Conservation (phyloP, 2,888 invertebrate genomes). For the Tenthredo distinguenda region DNA sequence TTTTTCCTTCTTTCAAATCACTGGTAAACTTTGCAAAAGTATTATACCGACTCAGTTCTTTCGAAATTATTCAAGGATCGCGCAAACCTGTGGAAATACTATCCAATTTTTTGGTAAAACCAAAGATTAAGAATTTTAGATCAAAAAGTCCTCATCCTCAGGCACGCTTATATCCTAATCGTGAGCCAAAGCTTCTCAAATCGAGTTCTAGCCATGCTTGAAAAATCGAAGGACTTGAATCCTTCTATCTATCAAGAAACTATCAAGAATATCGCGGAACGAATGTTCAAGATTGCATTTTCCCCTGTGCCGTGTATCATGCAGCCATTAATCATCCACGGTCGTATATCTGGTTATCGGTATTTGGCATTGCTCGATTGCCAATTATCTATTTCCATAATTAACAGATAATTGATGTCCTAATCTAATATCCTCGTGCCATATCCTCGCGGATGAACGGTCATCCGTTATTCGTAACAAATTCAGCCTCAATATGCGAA, state of each 20-base stretch:
- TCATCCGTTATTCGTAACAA: slow-evolving; percentile 22
- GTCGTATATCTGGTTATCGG: background rate
- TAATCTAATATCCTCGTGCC: background rate
- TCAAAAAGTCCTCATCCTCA: too few relatives aligned
- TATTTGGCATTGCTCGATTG: slow-evolving; percentile 25
- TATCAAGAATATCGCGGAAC: background rate
- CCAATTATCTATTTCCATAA: slow-evolving; percentile 37
- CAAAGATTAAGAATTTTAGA: too few relatives aligned
- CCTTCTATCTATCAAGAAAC: background rate
- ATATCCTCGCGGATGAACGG: slow-evolving; percentile 1
- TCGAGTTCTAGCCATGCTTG: too few relatives aligned
- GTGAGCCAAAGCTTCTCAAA: too few relatives aligned
- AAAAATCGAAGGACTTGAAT: too few relatives aligned
- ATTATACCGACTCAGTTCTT: too few relatives aligned
- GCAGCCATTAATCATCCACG: background rate
- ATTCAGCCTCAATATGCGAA: background rate
- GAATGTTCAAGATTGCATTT: background rate
- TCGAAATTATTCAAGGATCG: too few relatives aligned
- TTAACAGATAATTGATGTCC: slow-evolving; percentile 12
- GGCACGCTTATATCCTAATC: too few relatives aligned
- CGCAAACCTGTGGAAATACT: too few relatives aligned
- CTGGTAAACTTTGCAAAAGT: too few relatives aligned
- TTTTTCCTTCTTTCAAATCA: too few relatives aligned
- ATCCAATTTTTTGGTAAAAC: too few relatives aligned
- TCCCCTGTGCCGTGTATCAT: background rate